Evolutionary conservation across 2,113 vertebrate genomes (phyloP).

Genomic region (Rhodinocichla rosea): DNA sequence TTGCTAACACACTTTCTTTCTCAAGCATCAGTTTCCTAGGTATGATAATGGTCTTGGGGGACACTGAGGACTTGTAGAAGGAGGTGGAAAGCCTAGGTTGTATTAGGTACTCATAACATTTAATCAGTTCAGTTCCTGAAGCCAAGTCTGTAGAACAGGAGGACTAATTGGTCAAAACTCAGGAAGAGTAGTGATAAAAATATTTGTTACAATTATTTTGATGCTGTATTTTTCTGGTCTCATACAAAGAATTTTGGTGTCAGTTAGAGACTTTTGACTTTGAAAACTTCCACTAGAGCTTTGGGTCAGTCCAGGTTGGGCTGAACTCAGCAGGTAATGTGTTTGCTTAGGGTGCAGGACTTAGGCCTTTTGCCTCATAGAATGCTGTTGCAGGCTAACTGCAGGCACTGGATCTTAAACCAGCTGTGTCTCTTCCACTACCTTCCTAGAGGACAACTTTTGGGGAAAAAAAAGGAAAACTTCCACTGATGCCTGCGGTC

Average conservation of each 20-base stretch:
- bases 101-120: not conserved
- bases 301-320: not conserved
- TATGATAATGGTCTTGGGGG: not conserved
- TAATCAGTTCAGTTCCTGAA: not conserved
- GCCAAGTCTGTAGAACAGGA: not conserved
- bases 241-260: not conserved
- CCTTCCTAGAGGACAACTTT: not conserved
- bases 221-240: not conserved
- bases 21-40: not conserved
- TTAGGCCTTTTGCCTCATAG: not conserved
- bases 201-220: not conserved
- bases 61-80: not conserved
- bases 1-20: not conserved
- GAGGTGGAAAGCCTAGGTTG: not conserved
- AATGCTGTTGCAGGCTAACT: not conserved
- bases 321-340: not conserved
- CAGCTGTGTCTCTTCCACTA: rapidly evolving
- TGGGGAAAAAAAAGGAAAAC: not conserved
- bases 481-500: not conserved
- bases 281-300: not conserved
- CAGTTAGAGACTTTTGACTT: not conserved
- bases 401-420: not conserved
- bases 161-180: not conserved
- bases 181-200: not conserved
- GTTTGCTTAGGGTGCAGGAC: not conserved